These are phyloP conservation scores for Carettochelys insculpta DNA, from an alignment of 2,113 vertebrate species.

Conservation along the genomic window DNA sequence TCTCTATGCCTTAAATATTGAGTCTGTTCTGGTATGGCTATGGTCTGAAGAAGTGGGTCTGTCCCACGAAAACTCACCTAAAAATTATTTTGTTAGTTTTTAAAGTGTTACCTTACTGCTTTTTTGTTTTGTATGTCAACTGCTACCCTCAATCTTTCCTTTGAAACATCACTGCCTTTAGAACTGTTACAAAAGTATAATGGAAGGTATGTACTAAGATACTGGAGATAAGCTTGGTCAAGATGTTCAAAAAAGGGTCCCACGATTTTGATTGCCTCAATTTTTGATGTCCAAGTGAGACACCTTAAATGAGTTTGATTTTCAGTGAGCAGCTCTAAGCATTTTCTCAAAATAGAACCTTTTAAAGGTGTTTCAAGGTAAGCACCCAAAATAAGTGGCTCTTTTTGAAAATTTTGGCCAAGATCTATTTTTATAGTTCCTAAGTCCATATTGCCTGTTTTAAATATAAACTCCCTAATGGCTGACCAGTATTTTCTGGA, in stretches of 20 bases:
- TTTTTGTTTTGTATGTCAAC: not conserved
- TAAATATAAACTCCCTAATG: not conserved
- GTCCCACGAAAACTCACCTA: no score
- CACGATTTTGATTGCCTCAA: not conserved
- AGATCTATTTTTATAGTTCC: not conserved
- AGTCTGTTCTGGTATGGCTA: no score
- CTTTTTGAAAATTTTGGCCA: not conserved
- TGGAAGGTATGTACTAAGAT: not conserved
- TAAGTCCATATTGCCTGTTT: not conserved
- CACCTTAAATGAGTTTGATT: not conserved
- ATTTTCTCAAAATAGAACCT: fast-evolving
- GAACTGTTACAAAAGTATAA: not conserved
- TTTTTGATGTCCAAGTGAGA: not conserved
- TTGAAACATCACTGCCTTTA: not conserved
- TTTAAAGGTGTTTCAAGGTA: not conserved
- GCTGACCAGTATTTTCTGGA: fast-evolving
- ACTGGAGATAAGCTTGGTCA: not conserved
- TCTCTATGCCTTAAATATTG: no score
- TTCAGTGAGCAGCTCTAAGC: fast-evolving
- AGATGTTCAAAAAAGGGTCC: not conserved
- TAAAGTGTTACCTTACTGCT: no score
- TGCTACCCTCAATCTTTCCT: not conserved
- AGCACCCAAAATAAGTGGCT: not conserved
- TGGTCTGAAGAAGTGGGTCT: no score
- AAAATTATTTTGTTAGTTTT: no score